phyloP scores from a whole-genome alignment of 2,888 invertebrate species.

The Hipparchia semele region DNA sequence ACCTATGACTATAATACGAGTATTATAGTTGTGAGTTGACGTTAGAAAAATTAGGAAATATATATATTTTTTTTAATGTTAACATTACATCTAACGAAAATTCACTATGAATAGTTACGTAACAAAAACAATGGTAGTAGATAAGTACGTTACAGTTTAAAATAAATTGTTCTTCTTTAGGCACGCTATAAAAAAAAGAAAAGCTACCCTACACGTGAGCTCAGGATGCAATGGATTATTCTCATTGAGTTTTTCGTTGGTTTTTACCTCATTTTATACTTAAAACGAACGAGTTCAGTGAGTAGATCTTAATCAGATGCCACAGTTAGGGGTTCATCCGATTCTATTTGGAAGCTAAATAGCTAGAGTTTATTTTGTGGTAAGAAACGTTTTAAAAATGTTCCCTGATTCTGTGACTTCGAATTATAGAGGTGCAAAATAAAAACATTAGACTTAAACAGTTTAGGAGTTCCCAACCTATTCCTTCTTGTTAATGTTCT shows the following conservation, averaged over 20 bases:
- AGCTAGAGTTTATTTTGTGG: slow-evolving; percentile 71
- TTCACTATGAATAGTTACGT: too few relatives aligned
- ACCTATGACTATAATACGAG: too few relatives aligned
- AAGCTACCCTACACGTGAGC: slow-evolving; percentile 6
- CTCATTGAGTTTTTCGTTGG: slow-evolving; percentile 31
- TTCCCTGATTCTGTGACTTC: slow-evolving; percentile 43
- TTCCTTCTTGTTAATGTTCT: too few relatives aligned
- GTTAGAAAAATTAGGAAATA: too few relatives aligned
- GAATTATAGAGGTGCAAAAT: slow-evolving; percentile 39
- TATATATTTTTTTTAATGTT: too few relatives aligned
- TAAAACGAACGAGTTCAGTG: slow-evolving; percentile 68
- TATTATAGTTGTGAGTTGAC: too few relatives aligned
- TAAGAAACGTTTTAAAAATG: slow-evolving; percentile 59
- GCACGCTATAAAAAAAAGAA: slow-evolving; percentile 5
- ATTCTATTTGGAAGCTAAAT: slow-evolving; percentile 71
- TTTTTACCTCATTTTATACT: slow-evolving; percentile 63
- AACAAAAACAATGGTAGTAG: neutral
- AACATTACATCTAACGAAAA: too few relatives aligned
- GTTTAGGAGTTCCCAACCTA: neutral
- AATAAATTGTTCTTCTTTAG: neutral
- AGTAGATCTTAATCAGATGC: slow-evolving; percentile 69
- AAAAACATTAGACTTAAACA: slow-evolving; percentile 19
- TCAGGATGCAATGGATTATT: slow-evolving; percentile 22
- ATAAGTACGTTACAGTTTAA: neutral
- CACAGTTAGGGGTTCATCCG: slow-evolving; percentile 68